Evolutionary conservation across 2,113 vertebrate genomes (phyloP), one percentile per base, ranked within the genome.

Genomic region (Lasiurus borealis): DNA sequence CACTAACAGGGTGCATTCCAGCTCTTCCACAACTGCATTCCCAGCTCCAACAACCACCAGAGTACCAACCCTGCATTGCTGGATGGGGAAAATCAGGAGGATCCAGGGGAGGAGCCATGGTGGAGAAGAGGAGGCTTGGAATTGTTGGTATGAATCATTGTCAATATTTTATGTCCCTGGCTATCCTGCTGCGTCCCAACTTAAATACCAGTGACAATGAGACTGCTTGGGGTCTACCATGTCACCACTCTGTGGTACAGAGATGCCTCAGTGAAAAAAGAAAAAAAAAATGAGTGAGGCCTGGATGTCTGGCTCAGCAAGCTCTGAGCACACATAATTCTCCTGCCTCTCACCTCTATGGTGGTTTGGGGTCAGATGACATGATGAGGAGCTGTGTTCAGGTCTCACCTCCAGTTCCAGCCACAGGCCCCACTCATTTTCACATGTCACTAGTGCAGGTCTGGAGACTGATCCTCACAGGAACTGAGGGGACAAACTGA

Each of bases 71-170:
- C 62, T 25, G 11, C 21, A 3, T 18, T 15, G n/a, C 77, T 19
- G 4, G 50, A 1, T 18, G 11, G 48, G 10, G 27, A 31, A 5
- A 68, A 16, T 25, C 0, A 0, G 5, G 18, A 87, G 77, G 59
- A 25, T 16, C 8, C 10, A 2, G 1, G 5, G 34, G 31, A 85
- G 25, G 25, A 34, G 2, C 6, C 3, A 0, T 14, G 36, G 9
- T 12, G 19, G 7, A 14, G 34, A 18, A 57, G 25, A 36, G 2
- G 66, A 13, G 46, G 14, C 57, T 57, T 48, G 48, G 50, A 31
- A 68, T 21, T 0, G 2, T 64, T 27, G 23, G 9, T 10, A 25
- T 2, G 14, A 31, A 36, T 7, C 2, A 0, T 21, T 5, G 19
- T 52, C 69, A 52, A 8, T 7, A 29, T 85, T 40, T 31, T 52